Evolutionary conservation across 2,113 vertebrate species (phyloP).

Genomic region (Ia io): DNA sequence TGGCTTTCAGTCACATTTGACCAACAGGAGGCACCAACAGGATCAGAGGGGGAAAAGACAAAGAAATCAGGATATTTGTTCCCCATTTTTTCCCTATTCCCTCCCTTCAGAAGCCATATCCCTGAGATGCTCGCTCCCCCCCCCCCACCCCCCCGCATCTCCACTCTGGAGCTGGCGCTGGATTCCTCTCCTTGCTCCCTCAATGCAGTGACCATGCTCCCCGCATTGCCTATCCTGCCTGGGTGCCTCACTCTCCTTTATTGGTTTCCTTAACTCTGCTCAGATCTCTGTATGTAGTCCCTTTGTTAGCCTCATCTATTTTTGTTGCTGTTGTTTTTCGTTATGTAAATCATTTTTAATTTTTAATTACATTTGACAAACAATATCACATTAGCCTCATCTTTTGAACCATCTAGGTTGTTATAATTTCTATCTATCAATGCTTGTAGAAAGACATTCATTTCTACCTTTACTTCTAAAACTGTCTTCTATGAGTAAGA

Average conservation of each 20-base stretch:
- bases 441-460: neutral
- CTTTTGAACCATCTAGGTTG: neutral
- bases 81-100: neutral
- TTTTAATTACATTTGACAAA: neutral
- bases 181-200: neutral
- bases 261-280: neutral
- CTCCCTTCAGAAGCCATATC: neutral
- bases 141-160: neutral
- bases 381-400: neutral
- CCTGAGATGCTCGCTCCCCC: neutral
- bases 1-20: neutral
- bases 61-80: neutral
- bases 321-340: neutral
- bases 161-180: neutral
- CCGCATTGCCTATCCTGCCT: neutral
- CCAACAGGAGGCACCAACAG: neutral
- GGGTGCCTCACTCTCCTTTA: neutral
- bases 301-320: neutral
- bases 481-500: neutral
- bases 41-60: neutral
- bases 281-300: neutral
- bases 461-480: conserved; percentile 16
- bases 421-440: neutral
- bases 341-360: neutral
- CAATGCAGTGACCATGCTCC: rapidly evolving